Percentiles rank a stretch among this genome's conserved stretches.
phyloP scores from a whole-genome alignment of 2,113 vertebrate genomes.

The Gnathonemus echidnorhynchus region DNA sequence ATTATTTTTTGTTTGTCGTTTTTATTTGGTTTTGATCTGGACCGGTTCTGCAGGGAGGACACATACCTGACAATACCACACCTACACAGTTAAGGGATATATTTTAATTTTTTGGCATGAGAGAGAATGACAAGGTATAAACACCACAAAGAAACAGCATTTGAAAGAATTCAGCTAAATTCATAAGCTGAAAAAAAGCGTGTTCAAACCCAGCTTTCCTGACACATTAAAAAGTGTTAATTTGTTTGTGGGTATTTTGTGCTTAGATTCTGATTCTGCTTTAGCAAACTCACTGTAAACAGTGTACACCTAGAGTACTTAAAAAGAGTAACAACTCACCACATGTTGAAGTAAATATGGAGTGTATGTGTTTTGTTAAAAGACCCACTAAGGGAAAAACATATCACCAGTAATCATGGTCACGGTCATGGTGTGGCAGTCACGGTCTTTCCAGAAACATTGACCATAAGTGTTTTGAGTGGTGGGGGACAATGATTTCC shows the following conservation, averaged over 20 bases:
- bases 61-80: neutral
- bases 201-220: neutral
- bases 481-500: neutral
- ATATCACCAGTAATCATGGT: neutral
- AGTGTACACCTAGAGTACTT: neutral
- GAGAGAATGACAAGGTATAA: neutral
- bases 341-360: neutral
- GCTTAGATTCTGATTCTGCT: neutral
- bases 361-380: neutral
- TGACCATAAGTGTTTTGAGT: neutral
- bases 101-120: neutral
- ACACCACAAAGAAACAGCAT: neutral
- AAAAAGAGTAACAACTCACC: neutral
- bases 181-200: neutral
- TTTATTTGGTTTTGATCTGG: neutral
- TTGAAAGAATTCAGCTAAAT: neutral
- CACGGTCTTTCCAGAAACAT: neutral
- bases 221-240: neutral
- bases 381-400: neutral
- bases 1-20: neutral
- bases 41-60: neutral
- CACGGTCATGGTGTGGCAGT: neutral
- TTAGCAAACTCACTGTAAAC: neutral
- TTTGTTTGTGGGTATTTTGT: neutral
- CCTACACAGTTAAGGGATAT: neutral